phyloP scores from a whole-genome alignment of 2,113 vertebrate species.

The Procavia capensis region DNA sequence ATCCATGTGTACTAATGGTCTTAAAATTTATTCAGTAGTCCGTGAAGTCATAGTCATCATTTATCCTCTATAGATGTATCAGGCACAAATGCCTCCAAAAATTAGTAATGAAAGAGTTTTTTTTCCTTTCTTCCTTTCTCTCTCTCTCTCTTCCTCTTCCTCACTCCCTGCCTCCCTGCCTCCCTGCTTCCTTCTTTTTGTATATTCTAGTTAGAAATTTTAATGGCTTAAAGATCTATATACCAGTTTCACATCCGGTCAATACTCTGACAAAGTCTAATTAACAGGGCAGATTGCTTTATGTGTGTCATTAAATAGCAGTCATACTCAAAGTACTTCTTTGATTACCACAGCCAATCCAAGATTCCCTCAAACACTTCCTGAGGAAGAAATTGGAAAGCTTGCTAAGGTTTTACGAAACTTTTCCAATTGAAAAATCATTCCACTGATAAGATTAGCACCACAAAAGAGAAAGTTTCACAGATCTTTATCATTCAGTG shows the following conservation, averaged over 20 bases:
- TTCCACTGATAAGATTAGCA: slow-evolving; percentile 1
- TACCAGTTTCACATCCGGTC: not conserved
- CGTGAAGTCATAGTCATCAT: not conserved
- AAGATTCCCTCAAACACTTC: not conserved
- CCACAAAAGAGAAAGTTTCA: not conserved
- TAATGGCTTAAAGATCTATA: not conserved
- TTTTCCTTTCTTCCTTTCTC: not conserved
- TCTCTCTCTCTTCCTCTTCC: no score
- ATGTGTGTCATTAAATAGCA: not conserved
- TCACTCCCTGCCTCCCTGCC: no score
- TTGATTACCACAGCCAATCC: not conserved
- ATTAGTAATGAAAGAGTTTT: not conserved
- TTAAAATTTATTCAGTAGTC: not conserved
- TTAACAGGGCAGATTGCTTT: not conserved
- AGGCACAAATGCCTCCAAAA: not conserved
- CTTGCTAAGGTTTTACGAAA: not conserved
- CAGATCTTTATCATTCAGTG: not conserved
- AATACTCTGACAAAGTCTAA: not conserved
- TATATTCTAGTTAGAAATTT: not conserved
- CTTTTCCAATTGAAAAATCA: not conserved
- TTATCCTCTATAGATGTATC: not conserved
- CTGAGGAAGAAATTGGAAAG: not conserved
- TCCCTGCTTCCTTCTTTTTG: no score
- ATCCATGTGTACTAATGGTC: not conserved
- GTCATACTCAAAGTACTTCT: not conserved